Evolutionary conservation across 2,888 invertebrate genomes (phyloP).

Genomic region (Amiota communis): DNA sequence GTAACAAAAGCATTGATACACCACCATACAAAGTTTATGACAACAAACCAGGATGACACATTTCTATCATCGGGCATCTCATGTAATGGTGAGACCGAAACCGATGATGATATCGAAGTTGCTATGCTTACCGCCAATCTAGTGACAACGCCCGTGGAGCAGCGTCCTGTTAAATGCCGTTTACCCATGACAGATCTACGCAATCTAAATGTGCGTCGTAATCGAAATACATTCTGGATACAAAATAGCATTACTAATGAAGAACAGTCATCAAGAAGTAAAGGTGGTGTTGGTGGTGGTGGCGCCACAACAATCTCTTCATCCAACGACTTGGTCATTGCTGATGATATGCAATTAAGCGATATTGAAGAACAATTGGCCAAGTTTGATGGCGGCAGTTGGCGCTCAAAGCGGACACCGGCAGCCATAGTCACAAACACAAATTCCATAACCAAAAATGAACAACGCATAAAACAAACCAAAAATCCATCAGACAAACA

Average conservation of each 20-base stretch:
- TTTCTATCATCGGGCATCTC: constrained; percentile 71
- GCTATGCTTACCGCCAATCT: constrained; percentile 64
- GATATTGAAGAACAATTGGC: constrained; percentile 73
- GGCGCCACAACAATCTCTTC: constrained; percentile 33
- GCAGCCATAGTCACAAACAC: constrained; percentile 34
- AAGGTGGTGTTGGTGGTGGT: too few relatives aligned
- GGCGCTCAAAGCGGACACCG: constrained; percentile 49
- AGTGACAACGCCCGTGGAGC: constrained; percentile 42
- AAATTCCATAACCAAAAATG: constrained; percentile 27
- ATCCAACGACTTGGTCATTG: constrained; percentile 56
- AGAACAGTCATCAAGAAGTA: constrained; percentile 45
- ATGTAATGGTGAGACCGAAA: constrained; percentile 69
- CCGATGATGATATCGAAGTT: constrained; percentile 66
- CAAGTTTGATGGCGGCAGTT: constrained; percentile 54
- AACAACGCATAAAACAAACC: background rate
- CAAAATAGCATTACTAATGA: constrained; percentile 47
- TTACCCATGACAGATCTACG: constrained; percentile 59
- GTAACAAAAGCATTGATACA: constrained; percentile 20
- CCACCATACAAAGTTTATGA: constrained; percentile 41
- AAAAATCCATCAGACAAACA: too few relatives aligned
- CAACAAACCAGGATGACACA: constrained; percentile 63
- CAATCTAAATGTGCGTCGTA: constrained; percentile 70
- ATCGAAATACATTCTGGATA: constrained; percentile 70
- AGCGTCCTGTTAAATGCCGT: background rate
- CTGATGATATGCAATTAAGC: constrained; percentile 70